Evolutionary conservation across 2,888 invertebrate genomes (phyloP).

Genomic region (Endomychus coccineus): DNA sequence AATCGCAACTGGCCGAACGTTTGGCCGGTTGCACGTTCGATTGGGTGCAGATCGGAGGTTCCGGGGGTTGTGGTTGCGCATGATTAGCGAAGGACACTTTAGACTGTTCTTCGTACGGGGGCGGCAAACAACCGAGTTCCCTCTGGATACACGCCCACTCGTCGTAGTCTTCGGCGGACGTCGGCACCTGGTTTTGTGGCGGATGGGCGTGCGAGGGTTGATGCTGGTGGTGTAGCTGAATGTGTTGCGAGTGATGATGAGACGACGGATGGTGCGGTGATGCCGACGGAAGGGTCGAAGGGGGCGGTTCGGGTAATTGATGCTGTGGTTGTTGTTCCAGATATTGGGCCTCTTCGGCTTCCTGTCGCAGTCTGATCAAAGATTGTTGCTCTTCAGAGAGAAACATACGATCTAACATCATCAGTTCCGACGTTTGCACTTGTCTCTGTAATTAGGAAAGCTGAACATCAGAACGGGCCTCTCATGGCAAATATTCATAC

Average conservation of each 20-base stretch:
- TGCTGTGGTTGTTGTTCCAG: constrained; percentile 12
- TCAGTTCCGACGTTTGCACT: constrained; percentile 66
- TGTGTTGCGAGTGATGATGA: constrained; percentile 8
- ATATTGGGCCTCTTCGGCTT: constrained; percentile 35
- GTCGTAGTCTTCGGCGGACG: constrained; percentile 46
- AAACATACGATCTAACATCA: constrained; percentile 69
- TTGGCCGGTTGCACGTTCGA: constrained; percentile 24
- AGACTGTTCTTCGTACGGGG: constrained; percentile 15
- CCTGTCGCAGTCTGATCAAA: constrained; percentile 53
- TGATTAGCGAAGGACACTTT: constrained; percentile 11
- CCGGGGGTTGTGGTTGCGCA: constrained; percentile 6
- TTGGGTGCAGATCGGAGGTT: constrained; percentile 12
- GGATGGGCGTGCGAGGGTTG: constrained; percentile 7
- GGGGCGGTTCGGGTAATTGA: constrained; percentile 15
- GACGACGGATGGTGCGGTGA: not conserved
- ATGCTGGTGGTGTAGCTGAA: constrained; percentile 13
- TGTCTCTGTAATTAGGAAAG: constrained; percentile 56
- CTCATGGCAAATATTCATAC: no score
- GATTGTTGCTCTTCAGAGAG: constrained; percentile 63
- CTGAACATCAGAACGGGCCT: no score
- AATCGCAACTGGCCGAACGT: constrained; percentile 37
- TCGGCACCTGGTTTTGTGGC: constrained; percentile 1
- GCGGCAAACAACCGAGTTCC: constrained; percentile 50
- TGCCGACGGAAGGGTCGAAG: constrained; percentile 9
- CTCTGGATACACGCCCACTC: constrained; percentile 63